A percentile compares a stretch with the other conserved stretches of the same genome.
phyloP scores from a whole-genome alignment of 2,888 invertebrate genomes.

The Itoplectis maculator region DNA sequence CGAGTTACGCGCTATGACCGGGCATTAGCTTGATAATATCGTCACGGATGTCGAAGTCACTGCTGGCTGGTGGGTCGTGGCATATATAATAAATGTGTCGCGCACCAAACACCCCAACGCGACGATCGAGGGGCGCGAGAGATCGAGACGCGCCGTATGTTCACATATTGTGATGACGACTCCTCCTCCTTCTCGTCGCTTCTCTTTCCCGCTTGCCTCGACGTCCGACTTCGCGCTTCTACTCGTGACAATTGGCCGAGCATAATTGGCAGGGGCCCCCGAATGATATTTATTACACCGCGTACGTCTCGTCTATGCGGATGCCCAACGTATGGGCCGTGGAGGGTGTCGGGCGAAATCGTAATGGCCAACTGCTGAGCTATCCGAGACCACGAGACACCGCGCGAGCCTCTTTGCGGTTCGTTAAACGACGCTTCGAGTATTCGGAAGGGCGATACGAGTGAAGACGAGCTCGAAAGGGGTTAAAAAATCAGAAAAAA shows the following conservation, averaged over 20 bases:
- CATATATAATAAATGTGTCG: background rate
- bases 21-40: conserved; percentile 67
- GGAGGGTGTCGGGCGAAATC: conserved; percentile 42
- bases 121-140: conserved; percentile 46
- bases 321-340: conserved; percentile 21
- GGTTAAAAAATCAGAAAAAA: background rate
- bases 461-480: background rate
- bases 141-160: conserved; percentile 78
- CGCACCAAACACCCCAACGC: background rate
- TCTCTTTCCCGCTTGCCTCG: conserved; percentile 16
- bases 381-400: conserved; percentile 63
- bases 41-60: conserved; percentile 55
- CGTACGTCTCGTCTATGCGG: conserved; percentile 26
- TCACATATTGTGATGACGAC: conserved; percentile 75
- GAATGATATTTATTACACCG: conserved; percentile 82
- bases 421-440: conserved; percentile 79
- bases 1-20: conserved; percentile 37
- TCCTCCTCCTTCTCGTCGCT: conserved; percentile 17
- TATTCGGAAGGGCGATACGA: conserved; percentile 11
- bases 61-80: background rate
- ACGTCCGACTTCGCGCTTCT: conserved; percentile 10
- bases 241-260: conserved; percentile 69
- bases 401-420: conserved; percentile 83
- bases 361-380: conserved; percentile 52
- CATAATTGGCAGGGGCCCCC: conserved; percentile 82